Percentiles rank a stretch among this genome's conserved stretches.
Conservation (phyloP, 2,888 invertebrate genomes). For the Cistogaster globosa region DNA sequence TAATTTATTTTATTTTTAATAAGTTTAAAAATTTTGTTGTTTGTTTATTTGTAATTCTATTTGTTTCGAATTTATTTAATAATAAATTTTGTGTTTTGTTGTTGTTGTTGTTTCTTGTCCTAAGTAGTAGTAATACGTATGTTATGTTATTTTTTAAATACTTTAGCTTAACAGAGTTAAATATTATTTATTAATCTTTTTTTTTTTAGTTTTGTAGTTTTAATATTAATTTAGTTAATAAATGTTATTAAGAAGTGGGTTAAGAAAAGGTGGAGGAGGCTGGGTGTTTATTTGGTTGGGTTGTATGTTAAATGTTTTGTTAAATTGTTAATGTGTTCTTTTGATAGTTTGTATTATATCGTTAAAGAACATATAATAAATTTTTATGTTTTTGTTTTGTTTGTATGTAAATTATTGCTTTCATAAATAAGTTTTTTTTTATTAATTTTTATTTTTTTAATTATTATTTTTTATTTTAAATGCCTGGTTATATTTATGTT, state of each 20-base stretch:
- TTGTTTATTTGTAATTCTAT: not conserved
- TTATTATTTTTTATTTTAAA: conserved; percentile 53
- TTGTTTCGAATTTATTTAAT: conserved; percentile 33
- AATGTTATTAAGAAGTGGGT: conserved; percentile 31
- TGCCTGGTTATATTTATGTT: conserved; percentile 62
- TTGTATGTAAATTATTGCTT: conserved; percentile 68
- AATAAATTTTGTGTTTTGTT: conserved; percentile 53
- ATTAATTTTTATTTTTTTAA: conserved; percentile 8
- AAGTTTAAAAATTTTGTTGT: not conserved
- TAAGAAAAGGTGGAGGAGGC: conserved; percentile 6
- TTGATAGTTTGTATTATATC: conserved; percentile 28
- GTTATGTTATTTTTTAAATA: conserved; percentile 48
- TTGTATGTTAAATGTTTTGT: conserved; percentile 35
- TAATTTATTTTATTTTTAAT: not conserved
- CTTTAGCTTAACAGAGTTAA: conserved; percentile 65
- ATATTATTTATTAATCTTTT: conserved; percentile 23
- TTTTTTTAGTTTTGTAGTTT: conserved; percentile 14
- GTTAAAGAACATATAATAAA: conserved; percentile 29
- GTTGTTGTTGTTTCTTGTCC: conserved; percentile 49
- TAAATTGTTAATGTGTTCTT: conserved; percentile 33
- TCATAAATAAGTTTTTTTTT: conserved; percentile 64
- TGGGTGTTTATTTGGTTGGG: not conserved
- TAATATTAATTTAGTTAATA: conserved; percentile 47
- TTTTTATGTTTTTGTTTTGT: conserved; percentile 38
- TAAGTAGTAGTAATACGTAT: conserved; percentile 71